Conservation (phyloP, 2,113 vertebrate species). For the Zapornia atra region DNA sequence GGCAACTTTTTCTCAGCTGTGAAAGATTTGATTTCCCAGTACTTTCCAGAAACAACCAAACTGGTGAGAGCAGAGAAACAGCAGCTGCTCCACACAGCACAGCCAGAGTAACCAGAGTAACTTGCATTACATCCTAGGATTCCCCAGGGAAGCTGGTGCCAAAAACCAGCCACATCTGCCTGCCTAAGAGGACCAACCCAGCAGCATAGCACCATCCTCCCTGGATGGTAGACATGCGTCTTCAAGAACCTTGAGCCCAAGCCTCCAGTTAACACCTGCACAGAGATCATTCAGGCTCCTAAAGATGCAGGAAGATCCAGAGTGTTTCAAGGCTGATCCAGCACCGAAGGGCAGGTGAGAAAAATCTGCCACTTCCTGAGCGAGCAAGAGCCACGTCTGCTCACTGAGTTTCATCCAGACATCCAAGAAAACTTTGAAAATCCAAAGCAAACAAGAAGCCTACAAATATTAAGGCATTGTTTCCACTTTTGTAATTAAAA, state of each 20-base stretch:
- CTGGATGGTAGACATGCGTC: not conserved
- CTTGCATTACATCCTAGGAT: not conserved
- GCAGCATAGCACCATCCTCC: not conserved
- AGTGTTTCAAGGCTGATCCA: not conserved
- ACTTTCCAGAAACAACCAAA: not conserved
- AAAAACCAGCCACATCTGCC: not conserved
- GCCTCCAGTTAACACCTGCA: not conserved
- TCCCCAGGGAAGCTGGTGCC: not conserved
- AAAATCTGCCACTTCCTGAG: not conserved
- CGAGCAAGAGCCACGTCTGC: not conserved
- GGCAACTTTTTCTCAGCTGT: not conserved
- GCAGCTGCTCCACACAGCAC: constrained; percentile 2
- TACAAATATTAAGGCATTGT: not conserved
- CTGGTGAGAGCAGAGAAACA: not conserved
- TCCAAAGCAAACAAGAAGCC: not conserved
- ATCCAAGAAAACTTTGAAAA: not conserved
- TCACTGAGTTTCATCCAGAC: not conserved
- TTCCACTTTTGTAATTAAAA: not conserved
- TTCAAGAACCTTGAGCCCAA: not conserved
- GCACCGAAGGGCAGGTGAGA: not conserved
- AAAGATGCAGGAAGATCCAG: not conserved
- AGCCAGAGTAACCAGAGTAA: not conserved
- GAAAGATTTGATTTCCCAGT: not conserved
- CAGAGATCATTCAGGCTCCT: not conserved
- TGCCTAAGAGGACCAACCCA: not conserved